Evolutionary conservation across 2,888 invertebrate species (phyloP).

Genomic region (Apotomis betuletana): DNA sequence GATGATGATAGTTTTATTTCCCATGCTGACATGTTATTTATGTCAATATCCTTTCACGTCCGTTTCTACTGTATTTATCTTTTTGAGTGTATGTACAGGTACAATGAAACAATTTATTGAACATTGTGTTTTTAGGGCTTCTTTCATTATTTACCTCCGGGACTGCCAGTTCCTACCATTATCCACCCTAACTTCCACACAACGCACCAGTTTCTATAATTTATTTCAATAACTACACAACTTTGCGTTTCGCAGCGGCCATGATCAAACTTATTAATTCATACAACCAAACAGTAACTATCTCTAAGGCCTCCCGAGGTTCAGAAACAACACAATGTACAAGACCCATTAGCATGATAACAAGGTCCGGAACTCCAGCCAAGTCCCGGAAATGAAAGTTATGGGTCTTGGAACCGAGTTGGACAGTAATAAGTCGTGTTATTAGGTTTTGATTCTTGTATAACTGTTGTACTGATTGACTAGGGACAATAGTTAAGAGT

Average conservation of each 20-base stretch:
- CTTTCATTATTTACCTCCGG: not conserved
- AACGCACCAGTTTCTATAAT: conserved; percentile 8
- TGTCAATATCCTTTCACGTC: too few species aligned
- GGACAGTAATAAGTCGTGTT: conserved; percentile 29
- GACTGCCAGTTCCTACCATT: not conserved
- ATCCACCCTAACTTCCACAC: not conserved
- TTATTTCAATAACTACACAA: conserved; percentile 27
- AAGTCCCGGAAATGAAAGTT: conserved; percentile 32
- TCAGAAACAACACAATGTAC: conserved; percentile 38
- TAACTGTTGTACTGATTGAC: conserved; percentile 3
- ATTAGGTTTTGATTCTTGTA: conserved; percentile 21
- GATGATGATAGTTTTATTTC: too few species aligned
- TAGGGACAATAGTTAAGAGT: not conserved
- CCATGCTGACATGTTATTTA: too few species aligned
- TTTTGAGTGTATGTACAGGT: too few species aligned
- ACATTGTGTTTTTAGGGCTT: too few species aligned
- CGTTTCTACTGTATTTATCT: too few species aligned
- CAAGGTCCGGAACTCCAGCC: conserved; percentile 26
- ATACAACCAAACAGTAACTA: conserved; percentile 32
- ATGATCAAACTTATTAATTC: conserved; percentile 38
- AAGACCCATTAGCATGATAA: conserved; percentile 39
- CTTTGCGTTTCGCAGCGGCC: not conserved
- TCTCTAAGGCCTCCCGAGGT: conserved; percentile 22
- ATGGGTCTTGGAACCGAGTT: conserved; percentile 15
- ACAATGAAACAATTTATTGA: too few species aligned